These are phyloP conservation scores for Drosophila sechellia DNA, from an alignment of 1,140 invertebrate genomes.

Conservation along the genomic window DNA sequence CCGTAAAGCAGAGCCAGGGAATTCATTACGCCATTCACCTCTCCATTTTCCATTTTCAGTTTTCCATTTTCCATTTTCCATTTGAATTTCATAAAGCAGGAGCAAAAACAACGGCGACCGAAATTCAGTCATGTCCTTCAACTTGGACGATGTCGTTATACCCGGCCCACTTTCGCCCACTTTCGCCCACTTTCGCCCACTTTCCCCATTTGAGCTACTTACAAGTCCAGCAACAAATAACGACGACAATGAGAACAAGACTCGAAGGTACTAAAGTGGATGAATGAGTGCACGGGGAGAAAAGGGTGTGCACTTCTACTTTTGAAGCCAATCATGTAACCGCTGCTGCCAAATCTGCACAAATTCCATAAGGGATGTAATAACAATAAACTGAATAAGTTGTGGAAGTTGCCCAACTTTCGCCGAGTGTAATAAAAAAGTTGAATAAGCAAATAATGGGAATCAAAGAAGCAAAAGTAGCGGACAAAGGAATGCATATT, in stretches of 20 bases:
- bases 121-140: constrained; percentile 69
- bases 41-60: constrained; percentile 35
- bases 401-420: not conserved
- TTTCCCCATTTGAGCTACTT: constrained; percentile 48
- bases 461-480: not conserved
- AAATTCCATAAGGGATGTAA: not conserved
- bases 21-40: constrained; percentile 31
- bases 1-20: constrained; percentile 25
- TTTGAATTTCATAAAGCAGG: constrained; percentile 78
- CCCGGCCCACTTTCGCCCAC: constrained; percentile 3
- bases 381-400: not conserved
- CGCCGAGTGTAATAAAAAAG: constrained; percentile 25
- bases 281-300: constrained; percentile 20
- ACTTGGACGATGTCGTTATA: constrained; percentile 60
- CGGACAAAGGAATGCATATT: constrained; percentile 7
- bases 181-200: too few species aligned
- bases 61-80: constrained; percentile 46
- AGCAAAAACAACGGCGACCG: constrained; percentile 29
- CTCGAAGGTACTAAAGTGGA: constrained; percentile 33
- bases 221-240: constrained; percentile 47
- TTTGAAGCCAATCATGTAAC: too few species aligned
- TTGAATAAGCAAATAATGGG: constrained; percentile 21
- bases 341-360: not conserved
- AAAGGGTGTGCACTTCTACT: not conserved
- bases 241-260: constrained; percentile 50